Evolutionary conservation across 2,888 invertebrate genomes (phyloP), one percentile per base, ranked within the genome.

Genomic region (Campopleginae sp.): DNA sequence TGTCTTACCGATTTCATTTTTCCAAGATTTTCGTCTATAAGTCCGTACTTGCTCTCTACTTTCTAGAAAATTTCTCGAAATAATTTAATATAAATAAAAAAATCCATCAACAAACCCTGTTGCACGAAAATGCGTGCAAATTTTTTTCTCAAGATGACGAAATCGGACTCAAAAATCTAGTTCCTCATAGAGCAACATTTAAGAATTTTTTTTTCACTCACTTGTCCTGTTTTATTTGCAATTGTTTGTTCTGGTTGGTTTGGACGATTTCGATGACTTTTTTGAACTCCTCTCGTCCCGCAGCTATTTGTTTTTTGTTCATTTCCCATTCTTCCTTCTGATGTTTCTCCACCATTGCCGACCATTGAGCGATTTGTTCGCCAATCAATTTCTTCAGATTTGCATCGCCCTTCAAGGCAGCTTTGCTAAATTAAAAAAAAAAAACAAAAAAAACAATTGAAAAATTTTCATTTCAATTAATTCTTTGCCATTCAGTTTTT

Each of bases 341-440:
- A 33, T 94, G 95, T 38, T 94, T 92, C 80, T 94, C 94, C 85
- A 95, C 93, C 95, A 96, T 94, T 8, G 95, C 94, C 0, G 95
- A 95, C 96, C 96, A 96, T 90, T 96, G 96, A 71, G 94, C 93
- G 51, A 96, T 96, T 92, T 96, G 96, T 58, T 95, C 95, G 77
- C 94, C 94, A 38, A 96, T 95, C 80, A 96, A 89, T 87, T 93
- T 92, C 78, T 94, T 94, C 61, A 94, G 89, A 81, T 89, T 90
- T 1, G 93, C 93, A 86, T 94, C 94, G 44, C 90, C 89, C 42
- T 93, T 84, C 42, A 94, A 86, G 2, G 94, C 93, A 46, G 85
- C 91, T 87, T 94, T 93, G 85, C 94, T 94, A 87, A 89, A 61
- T 23, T 2, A 46, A 48, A 27, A 70, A 38, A 46, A 23, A 48